Conservation (phyloP, 2,888 invertebrate species). For the Cryptocheilus praepositus region DNA sequence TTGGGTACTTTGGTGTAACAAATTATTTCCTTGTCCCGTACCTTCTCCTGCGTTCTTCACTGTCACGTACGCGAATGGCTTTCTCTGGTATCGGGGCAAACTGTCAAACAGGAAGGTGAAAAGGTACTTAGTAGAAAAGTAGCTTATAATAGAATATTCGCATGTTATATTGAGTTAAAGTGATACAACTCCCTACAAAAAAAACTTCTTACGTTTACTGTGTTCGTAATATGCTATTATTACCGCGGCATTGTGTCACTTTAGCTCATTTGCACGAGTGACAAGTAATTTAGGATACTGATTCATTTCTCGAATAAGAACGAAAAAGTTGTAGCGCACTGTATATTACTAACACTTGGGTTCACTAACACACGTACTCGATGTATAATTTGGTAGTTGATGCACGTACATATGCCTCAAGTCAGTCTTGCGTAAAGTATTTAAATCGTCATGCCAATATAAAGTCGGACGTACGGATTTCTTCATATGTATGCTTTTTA, state of each 20-base stretch:
- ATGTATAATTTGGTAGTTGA: neutral
- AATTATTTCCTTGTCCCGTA: conserved; percentile 55
- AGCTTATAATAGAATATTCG: neutral
- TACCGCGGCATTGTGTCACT: too few relatives aligned
- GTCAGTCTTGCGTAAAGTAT: conserved; percentile 22
- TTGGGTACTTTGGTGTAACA: conserved; percentile 63
- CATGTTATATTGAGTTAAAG: neutral
- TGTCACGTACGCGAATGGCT: conserved; percentile 19
- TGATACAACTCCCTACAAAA: neutral
- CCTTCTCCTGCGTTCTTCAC: conserved; percentile 23
- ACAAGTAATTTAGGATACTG: neutral
- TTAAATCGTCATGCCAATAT: neutral
- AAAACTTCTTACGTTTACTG: neutral
- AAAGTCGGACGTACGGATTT: too few relatives aligned
- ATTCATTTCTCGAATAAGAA: conserved; percentile 1
- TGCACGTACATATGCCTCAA: conserved; percentile 14
- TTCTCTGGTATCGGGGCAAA: neutral
- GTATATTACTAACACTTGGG: conserved; percentile 40
- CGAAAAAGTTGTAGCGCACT: too few relatives aligned
- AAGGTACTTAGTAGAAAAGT: too few relatives aligned
- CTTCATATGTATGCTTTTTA: too few relatives aligned
- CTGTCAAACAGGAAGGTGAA: too few relatives aligned
- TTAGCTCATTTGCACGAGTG: conserved; percentile 1
- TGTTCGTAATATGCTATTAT: too few relatives aligned
- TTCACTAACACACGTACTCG: conserved; percentile 36